Evolutionary conservation across 1,140 invertebrate genomes (phyloP), one percentile per base, ranked within the genome.

Genomic region (Paracyclopina nana): DNA sequence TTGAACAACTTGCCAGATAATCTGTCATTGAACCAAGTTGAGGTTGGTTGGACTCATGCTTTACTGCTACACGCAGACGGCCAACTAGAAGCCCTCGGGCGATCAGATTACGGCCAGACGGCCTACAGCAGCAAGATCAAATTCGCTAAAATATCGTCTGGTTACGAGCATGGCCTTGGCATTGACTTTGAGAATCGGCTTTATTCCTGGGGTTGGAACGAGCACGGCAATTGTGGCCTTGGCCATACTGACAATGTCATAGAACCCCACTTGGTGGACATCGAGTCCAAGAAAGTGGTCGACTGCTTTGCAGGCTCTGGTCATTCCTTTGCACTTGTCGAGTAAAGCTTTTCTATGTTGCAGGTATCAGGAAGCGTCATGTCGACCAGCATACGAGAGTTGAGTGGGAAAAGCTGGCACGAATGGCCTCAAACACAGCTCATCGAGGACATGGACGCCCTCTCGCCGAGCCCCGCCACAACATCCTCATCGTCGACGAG

Each of bases 191-290:
- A 45, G 2, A 72, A 72, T 16, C 63, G 67, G 38, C 57, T 84
- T 2, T 75, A 74, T 52, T 73, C 75, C n/a, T 86, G 82, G 82
- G 83, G 84, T 5, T 88, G 82, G 82, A 87, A 87, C 66, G 84
- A 88, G 57, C 84, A 88, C 66, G 78, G 79, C 20, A 84, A 82
- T 59, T 85, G 82, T 62, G 84, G 82, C 53, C 78, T 74, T 54
- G 75, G 75, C 29, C 63, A 68, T 42, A 72, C 68, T 18, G 66
- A 71, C 20, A 72, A 80, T 62, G 65, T 81, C 30, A 62, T 63
- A 34, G 58, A 60, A 52, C 71, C 72, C 6, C 53, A 55, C 20
- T 25, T 50, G 41, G 52, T 71, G 11, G 20, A 50, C 16, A 55
- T 72, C 34, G 57, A 67, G 11, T 55, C 54, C 26, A 57, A 61